Percentiles rank a stretch among this genome's conserved stretches.
Conservation (phyloP, 2,113 vertebrate genomes). For the Serilophus lunatus region DNA sequence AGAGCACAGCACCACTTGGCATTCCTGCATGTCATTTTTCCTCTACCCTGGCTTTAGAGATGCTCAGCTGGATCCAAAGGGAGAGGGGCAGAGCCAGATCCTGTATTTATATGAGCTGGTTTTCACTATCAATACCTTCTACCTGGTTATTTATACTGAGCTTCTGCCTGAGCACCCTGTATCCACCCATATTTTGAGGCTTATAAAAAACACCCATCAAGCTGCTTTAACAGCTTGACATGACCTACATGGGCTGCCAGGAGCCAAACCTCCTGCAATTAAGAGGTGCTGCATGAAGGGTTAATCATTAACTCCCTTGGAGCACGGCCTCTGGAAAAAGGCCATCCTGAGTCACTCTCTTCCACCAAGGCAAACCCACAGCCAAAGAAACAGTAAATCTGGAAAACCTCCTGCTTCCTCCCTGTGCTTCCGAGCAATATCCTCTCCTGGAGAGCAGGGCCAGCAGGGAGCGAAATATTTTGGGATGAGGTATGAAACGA, state of each 20-base stretch:
- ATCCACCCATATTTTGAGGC: not conserved
- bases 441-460: not conserved
- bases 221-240: not conserved
- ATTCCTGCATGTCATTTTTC: not conserved
- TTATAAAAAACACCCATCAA: not conserved
- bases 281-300: not conserved
- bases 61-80: not conserved
- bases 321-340: not conserved
- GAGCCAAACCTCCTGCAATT: not conserved
- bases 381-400: not conserved
- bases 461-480: conserved; percentile 1
- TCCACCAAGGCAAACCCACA: not conserved
- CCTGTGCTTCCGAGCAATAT: not conserved
- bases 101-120: not conserved
- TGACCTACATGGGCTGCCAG: accelerated
- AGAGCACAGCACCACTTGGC: not conserved
- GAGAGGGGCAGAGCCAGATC: not conserved
- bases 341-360: not conserved
- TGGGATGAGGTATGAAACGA: conserved; percentile 10
- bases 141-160: not conserved
- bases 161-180: not conserved
- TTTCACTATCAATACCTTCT: not conserved
- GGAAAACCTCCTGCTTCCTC: conserved; percentile 28
- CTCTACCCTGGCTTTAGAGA: not conserved
- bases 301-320: conserved; percentile 38